Conservation (phyloP, 2,113 vertebrate genomes). For the Grallaria varia region DNA sequence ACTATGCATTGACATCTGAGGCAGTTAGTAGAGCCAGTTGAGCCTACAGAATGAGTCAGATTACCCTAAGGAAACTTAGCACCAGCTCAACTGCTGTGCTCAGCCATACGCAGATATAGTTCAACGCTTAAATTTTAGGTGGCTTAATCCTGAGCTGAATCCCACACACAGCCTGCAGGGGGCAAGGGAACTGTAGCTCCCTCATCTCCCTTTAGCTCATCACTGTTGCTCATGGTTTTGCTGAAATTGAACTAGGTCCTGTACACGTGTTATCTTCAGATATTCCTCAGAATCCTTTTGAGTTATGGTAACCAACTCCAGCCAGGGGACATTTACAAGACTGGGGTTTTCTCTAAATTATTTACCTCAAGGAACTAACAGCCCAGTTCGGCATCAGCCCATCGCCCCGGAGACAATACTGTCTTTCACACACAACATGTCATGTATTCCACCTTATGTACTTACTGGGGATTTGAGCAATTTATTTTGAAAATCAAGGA, state of each 20-base stretch:
- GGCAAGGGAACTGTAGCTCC: not conserved
- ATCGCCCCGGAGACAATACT: not conserved
- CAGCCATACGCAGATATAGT: not conserved
- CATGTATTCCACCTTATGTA: not conserved
- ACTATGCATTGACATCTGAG: not conserved
- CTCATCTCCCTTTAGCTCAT: not conserved
- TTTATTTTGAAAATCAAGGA: constrained; percentile 1
- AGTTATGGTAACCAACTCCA: not conserved
- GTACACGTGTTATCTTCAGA: not conserved
- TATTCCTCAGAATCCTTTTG: not conserved
- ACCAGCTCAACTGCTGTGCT: not conserved
- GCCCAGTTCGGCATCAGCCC: not conserved
- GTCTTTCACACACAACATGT: not conserved
- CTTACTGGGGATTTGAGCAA: not conserved
- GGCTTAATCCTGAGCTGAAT: not conserved
- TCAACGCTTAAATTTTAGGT: not conserved
- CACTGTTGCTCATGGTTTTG: not conserved
- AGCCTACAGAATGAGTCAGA: not conserved
- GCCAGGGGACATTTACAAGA: not conserved
- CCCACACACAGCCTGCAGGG: not conserved
- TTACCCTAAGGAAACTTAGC: not conserved
- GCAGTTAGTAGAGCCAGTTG: not conserved
- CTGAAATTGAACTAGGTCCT: not conserved
- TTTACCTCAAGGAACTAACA: not conserved
- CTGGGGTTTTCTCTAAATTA: not conserved